Base-by-base conservation (phyloP, 2,113 vertebrate species). In the Struthio camelus region DNA sequence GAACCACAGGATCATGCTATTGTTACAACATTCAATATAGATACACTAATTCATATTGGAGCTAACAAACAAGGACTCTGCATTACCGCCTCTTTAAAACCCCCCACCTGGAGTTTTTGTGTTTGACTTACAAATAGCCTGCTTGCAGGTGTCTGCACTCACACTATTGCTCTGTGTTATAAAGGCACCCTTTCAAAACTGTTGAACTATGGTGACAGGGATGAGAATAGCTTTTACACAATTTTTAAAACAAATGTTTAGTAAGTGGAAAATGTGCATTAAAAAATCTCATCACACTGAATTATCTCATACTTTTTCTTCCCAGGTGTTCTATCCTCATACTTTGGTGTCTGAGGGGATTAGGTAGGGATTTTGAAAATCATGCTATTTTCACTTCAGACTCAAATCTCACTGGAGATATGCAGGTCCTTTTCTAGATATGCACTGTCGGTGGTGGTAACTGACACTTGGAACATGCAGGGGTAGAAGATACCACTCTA, bases 121-220 rank as follows among this genome's bases (percentile, higher is more conserved):
- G 46, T 18, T 15, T 5, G 23, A 36, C 53, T 40, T 36, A 0
- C 3, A 16, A 56, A 56, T 7, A 50, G 8, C 9, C 5, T 51
- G 11, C 2, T 30, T 40, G 10, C 22, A 19, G 8, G 70, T 20
- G 10, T 46, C 77, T 46, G 12, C 19, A 12, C 16, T 84, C 19
- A 23, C n/a, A 32, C 27, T 36, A 11, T 32, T 56, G 51, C 71
- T 9, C 3, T 38, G 7, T 32, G n/a, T 19, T 30, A n/a, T n/a
- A n/a, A 18, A 79, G 17, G 4, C 28, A 69, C 12, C 4, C 17
- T 69, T 59, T 83, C 46, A 36, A 70, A 90, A 72, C 8, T 51
- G 67, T 22, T 77, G 51, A 80, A 19, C 8, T 71, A n/a, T 6
- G 0, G 0, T 19, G 19, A 4, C 3, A 79, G 34, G 10, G 14